Base-by-base conservation (phyloP, 2,797 vertebrate genomes). In the Cheracebus regulus region DNA sequence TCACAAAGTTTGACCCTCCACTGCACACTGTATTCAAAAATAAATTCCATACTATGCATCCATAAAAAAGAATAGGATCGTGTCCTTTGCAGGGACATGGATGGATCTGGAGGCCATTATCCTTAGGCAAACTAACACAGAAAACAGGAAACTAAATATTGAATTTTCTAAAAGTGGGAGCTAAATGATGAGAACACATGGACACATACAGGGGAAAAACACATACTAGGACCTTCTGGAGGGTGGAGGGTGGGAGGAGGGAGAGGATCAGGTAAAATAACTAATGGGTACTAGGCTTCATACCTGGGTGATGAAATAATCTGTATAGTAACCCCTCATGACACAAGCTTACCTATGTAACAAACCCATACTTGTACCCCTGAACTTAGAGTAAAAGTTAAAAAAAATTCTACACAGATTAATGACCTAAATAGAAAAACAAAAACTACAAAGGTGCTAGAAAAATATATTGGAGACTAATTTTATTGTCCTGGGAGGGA, bases 401-500 rank as follows among this genome's bases (percentile, higher is more conserved):
- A 94, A 85, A 73, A 46, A 58, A 72, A 67, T 41, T 84, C 41
- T 11, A 26, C 1, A 50, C 0, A 12, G 41, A 61, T n/a, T 58
- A 78, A 89, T 90, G 30, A 86, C 24, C 36, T 48, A 80, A 75
- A 83, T 3, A 72, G 58, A 4, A 67, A 55, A 57, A 36, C 4
- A 13, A 11, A 72, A 89, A n/a, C 55, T 48, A 82, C 1, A 19
- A 46, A 92, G 39, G 1, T 26, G 64, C 79, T 64, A 46, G 75
- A 84, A 87, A 96, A 97, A 92, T 11, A 87, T 79, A 93, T 0
- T 36, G 30, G 64, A 89, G 76, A 36, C 30, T 36, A 36, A 89
- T 75, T 88, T 92, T 44, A 94, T 88, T 84, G 93, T 88, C 67
- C 80, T 87, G 82, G n/a, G 75, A 73, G 52, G 36, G 39, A 50